Evolutionary conservation across 2,888 invertebrate species (phyloP).

Genomic region (Pheosia gnoma): DNA sequence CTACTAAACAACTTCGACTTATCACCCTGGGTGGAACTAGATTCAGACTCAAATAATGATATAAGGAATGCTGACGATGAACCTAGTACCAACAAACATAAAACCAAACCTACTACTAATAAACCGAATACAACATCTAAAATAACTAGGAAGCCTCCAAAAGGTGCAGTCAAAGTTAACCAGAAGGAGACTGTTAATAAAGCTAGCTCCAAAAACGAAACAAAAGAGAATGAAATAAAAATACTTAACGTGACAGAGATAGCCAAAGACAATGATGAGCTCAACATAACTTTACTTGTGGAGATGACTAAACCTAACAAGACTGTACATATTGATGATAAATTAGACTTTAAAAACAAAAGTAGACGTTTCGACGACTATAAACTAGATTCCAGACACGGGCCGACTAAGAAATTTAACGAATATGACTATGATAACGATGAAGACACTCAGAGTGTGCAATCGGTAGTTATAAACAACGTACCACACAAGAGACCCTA

Average conservation of each 20-base stretch:
- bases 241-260: conserved; percentile 39
- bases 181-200: conserved; percentile 46
- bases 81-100: conserved; percentile 50
- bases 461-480: conserved; percentile 73
- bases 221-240: conserved; percentile 45
- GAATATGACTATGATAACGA: conserved; percentile 64
- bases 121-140: conserved; percentile 44
- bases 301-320: conserved; percentile 43
- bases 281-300: conserved; percentile 42
- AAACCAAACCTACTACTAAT: conserved; percentile 38
- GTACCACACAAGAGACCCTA: conserved; percentile 69
- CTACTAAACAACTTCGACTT: conserved; percentile 84
- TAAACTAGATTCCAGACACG: conserved; percentile 52
- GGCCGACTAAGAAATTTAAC: conserved; percentile 55
- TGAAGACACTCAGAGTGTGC: conserved; percentile 67
- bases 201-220: conserved; percentile 41
- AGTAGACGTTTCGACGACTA: conserved; percentile 67
- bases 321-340: conserved; percentile 79
- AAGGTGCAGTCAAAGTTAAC: conserved; percentile 35
- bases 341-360: conserved; percentile 84
- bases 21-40: conserved; percentile 85
- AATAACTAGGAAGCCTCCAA: conserved; percentile 39
- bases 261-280: conserved; percentile 42
- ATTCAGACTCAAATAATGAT: conserved; percentile 65
- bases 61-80: conserved; percentile 64